phyloP scores from a whole-genome alignment of 2,797 vertebrate species.

The Pelobates cultripes region DNA sequence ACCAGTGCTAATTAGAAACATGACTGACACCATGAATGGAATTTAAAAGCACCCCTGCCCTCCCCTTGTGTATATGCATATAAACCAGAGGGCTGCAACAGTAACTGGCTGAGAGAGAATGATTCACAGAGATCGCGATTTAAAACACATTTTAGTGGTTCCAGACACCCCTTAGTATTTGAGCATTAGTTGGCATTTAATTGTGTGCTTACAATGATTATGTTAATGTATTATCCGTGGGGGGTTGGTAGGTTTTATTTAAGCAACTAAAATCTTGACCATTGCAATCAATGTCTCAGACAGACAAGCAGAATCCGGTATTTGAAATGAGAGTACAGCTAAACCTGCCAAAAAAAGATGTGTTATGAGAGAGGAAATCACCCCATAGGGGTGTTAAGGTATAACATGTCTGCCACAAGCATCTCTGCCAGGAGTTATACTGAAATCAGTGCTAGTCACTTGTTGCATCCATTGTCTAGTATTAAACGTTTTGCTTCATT shows the following conservation, averaged over 20 bases:
- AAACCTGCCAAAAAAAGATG: background rate
- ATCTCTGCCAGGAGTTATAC: background rate
- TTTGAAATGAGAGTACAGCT: too few relatives aligned
- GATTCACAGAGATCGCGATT: constrained; percentile 12
- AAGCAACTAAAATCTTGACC: too few relatives aligned
- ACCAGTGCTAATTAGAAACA: constrained; percentile 4
- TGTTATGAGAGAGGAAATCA: background rate
- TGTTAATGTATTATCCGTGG: too few relatives aligned
- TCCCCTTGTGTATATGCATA: too few relatives aligned
- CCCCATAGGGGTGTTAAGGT: constrained; percentile 24
- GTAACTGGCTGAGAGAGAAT: background rate
- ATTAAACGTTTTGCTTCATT: too few relatives aligned
- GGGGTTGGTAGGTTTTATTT: background rate
- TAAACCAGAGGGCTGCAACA: too few relatives aligned
- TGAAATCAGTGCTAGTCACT: background rate
- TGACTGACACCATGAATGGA: background rate
- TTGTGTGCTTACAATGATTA: background rate
- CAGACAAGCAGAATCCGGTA: too few relatives aligned
- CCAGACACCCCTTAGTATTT: constrained; percentile 12
- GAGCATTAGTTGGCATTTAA: constrained; percentile 7
- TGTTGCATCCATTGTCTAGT: background rate
- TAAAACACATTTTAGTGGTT: constrained; percentile 6
- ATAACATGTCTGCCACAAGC: constrained; percentile 11
- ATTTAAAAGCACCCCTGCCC: too few relatives aligned
- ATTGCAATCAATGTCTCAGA: too few relatives aligned